Base-by-base conservation (phyloP, 1,140 invertebrate species). In the Drosophila erecta region DNA sequence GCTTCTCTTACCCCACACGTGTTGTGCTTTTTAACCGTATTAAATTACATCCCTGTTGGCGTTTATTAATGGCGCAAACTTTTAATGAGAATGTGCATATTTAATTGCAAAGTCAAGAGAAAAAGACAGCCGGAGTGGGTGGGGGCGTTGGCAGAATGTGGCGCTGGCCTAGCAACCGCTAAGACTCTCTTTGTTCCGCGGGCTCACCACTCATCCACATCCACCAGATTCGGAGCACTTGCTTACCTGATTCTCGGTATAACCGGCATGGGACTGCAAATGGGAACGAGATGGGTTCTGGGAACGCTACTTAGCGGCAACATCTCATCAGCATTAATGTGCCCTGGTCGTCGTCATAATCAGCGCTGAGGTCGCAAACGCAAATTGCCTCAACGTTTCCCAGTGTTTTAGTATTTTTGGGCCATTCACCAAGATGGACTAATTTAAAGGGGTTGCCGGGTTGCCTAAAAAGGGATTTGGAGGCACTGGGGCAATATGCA, bases 51-150 rank as follows among this genome's bases (percentile, higher is more conserved):
- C 89, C 84, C 89, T 81, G 75, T 78, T 91, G 84, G 84, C 89
- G 83, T 91, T 91, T 91, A 91, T 91, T 91, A 91, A 91, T 91
- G 89, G 84, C 84, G 78, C 84, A 91, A 91, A 91, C 84, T 91
- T 91, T 91, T 91, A 91, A 91, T 91, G 89, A 91, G 89, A 91
- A 91, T 91, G 89, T 91, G 89, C 89, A 91, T 91, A 91, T 89
- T 91, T 91, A 91, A 90, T 90, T 90, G 86, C 86, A 83, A 77
- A 89, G 81, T 80, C 83, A 85, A 81, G 60, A 78, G 78, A 62
- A 66, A 56, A 71, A 80, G 58, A 85, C 58, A 57, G 57, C 47
- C 50, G 35, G 43, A 64, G 24, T 43, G 50, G 6, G 14, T 4
- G 40, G 27, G 27, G 5, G 24, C 14, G n/a, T 11, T 49, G 38